Evolutionary conservation across 2,797 vertebrate genomes (phyloP).

Genomic region (Furcifer pardalis): DNA sequence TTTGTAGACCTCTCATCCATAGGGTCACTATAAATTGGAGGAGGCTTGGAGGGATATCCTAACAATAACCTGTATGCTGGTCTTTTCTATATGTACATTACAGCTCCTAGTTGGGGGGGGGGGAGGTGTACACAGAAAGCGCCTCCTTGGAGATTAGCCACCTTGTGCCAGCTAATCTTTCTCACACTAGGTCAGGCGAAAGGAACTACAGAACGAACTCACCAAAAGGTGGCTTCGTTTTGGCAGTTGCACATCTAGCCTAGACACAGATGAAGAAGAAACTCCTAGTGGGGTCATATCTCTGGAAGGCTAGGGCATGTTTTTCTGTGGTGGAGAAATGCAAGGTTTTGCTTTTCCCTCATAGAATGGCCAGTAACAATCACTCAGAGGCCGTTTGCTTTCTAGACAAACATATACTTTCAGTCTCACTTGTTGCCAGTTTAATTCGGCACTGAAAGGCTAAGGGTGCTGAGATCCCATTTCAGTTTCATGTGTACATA

Average conservation of each 20-base stretch:
- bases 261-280: too few relatives aligned
- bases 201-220: too few relatives aligned
- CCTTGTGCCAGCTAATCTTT: too few relatives aligned
- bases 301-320: not conserved
- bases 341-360: not conserved
- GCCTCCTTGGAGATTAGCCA: too few relatives aligned
- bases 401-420: not conserved
- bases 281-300: not conserved
- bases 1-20: too few relatives aligned
- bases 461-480: not conserved
- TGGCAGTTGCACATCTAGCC: too few relatives aligned
- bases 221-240: too few relatives aligned
- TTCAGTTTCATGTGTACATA: not conserved
- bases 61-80: not conserved
- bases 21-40: too few relatives aligned
- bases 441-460: not conserved
- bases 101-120: not conserved
- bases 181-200: too few relatives aligned
- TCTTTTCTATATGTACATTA: not conserved
- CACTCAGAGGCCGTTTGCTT: not conserved
- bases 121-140: too few relatives aligned
- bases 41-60: too few relatives aligned
- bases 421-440: not conserved
- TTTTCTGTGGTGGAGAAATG: not conserved
- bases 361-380: not conserved